Base-by-base conservation (phyloP, 1,140 invertebrate species). In the Neodiprion virginianus region DNA sequence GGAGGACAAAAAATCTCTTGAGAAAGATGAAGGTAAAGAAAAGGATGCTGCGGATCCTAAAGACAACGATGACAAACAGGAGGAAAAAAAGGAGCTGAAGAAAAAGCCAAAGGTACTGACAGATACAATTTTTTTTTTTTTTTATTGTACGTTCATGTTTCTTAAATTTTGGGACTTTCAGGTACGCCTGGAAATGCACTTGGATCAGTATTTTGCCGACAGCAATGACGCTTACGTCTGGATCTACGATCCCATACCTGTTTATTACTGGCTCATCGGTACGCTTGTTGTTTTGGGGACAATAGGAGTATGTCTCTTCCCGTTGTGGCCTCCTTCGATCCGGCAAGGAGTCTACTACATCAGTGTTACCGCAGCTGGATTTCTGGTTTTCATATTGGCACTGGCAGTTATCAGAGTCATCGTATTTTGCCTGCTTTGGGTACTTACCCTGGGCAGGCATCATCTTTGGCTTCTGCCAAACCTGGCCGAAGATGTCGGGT, bases 391-490 rank as follows among this genome's bases (percentile, higher is more conserved):
- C 80, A 97, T 99, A 79, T 92, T 99, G 78, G 93, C 93, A 23
- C 88, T 99, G 84, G 96, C 96, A 69, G 91, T 98, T 67, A 89
- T 99, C 21, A 93, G 98, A 73, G 89, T 97, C 67, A 93, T 99
- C 73, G 90, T 99, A 48, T 99, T 99, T 87, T 96, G 95, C 81
- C 82, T 96, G 8, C 92, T 99, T 21, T 99, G 98, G 97, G 82
- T 94, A 1, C 79, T 96, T 1, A 97, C 97, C 0, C 89, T 97
- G 72, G 97, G 98, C 4, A 93, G 94, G 84, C 95, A 99, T 88
- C 97, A 99, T 84, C 92, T 99, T 71, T 99, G 98, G 97, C 91
- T 99, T 71, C 91, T 99, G 75, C 98, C 98, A 0, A 99, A 99
- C 90, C 90, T 99, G 23, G 98, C 97, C 2, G 98, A 99, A 88